phyloP scores from a whole-genome alignment of 64 coral and sea anemone genomes.

The Montipora foliosa region DNA sequence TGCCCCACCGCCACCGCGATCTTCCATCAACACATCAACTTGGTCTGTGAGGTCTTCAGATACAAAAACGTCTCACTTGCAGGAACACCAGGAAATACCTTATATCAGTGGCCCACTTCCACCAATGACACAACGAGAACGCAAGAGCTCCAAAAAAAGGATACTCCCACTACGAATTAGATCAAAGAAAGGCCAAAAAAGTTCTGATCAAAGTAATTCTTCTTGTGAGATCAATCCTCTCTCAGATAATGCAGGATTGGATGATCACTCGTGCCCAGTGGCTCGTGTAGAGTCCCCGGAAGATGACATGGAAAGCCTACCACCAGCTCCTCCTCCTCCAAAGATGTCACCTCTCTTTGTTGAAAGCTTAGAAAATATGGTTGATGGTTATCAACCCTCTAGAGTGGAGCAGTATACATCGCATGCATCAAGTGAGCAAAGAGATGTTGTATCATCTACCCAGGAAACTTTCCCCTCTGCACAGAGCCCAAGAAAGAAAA shows the following conservation, averaged over 20 bases:
- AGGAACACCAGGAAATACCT: not conserved
- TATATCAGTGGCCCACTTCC: not conserved
- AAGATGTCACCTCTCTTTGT: conserved; percentile 24
- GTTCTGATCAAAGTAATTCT: not conserved
- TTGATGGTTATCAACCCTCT: conserved; percentile 24
- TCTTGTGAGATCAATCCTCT: not conserved
- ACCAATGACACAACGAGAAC: conserved; percentile 47
- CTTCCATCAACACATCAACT: not conserved
- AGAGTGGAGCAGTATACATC: not conserved
- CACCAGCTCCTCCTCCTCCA: conserved; percentile 80
- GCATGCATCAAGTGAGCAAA: not conserved
- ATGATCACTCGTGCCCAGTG: not conserved
- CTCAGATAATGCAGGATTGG: not conserved
- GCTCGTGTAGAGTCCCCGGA: conserved; percentile 4
- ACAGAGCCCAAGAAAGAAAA: conserved; percentile 17
- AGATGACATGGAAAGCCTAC: conserved; percentile 79
- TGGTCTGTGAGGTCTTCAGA: conserved; percentile 24
- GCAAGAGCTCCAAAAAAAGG: conserved; percentile 37
- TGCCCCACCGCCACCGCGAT: conserved; percentile 70
- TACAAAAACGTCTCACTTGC: not conserved
- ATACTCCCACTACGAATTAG: conserved; percentile 15
- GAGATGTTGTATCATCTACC: not conserved
- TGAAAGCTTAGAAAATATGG: conserved; percentile 24
- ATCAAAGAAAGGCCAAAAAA: conserved; percentile 5
- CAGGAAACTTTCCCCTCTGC: not conserved